Percentiles rank a stretch among this genome's conserved stretches.
Conservation (phyloP, 2,797 vertebrate species). For the Rhyacichthys aspro region DNA sequence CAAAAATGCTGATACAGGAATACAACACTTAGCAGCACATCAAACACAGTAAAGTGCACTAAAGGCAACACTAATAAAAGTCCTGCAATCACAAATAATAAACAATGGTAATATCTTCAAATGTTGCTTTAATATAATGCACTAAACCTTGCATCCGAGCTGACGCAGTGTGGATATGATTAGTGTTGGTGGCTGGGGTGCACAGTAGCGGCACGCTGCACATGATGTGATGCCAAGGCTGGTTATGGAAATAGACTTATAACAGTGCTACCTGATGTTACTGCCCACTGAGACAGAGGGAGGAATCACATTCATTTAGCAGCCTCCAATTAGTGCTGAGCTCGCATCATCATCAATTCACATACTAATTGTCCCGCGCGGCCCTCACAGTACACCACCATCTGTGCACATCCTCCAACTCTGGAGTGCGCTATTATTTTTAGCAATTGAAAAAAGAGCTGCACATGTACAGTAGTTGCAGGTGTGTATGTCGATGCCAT, state of each 20-base stretch:
- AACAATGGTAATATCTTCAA: too few relatives aligned
- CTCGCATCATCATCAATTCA: slow-evolving; percentile 81
- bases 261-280: slow-evolving; percentile 76
- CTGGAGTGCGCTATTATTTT: slow-evolving; percentile 55
- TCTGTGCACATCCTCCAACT: slow-evolving; percentile 68
- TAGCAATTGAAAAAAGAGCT: slow-evolving; percentile 27
- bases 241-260: slow-evolving; percentile 78
- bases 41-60: too few relatives aligned
- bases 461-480: slow-evolving; percentile 19
- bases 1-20: too few relatives aligned
- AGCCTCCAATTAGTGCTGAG: slow-evolving; percentile 77
- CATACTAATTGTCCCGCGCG: slow-evolving; percentile 76
- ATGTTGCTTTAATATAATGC: not conserved
- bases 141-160: not conserved
- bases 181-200: slow-evolving; percentile 62
- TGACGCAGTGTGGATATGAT: slow-evolving; percentile 56
- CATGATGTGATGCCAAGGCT: slow-evolving; percentile 71
- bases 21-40: too few relatives aligned
- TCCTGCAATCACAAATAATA: too few relatives aligned
- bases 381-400: slow-evolving; percentile 61
- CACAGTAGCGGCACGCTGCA: slow-evolving; percentile 57
- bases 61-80: too few relatives aligned
- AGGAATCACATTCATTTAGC: slow-evolving; percentile 76
- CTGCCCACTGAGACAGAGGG: slow-evolving; percentile 73
- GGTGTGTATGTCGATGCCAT: slow-evolving; percentile 18